Percentiles rank a stretch among this genome's conserved stretches.
These are phyloP conservation scores for Cerceris ruficornis DNA, from an alignment of 2,888 invertebrate species.

Conservation along the genomic window DNA sequence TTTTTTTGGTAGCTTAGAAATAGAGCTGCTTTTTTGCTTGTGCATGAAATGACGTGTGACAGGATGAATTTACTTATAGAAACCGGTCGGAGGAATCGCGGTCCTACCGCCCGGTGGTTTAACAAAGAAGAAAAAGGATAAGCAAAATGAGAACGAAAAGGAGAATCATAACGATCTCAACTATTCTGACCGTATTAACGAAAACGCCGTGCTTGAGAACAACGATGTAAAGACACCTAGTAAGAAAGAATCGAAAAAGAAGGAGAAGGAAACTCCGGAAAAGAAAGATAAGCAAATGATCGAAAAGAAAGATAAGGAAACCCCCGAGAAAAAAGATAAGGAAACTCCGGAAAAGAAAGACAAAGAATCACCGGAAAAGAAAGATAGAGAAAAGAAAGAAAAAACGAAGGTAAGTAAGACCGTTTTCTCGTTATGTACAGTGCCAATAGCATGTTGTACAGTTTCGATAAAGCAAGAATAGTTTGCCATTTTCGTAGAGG, in stretches of 20 bases:
- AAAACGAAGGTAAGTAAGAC: conserved; percentile 82
- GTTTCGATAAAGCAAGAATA: conserved; percentile 14
- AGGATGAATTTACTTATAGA: conserved; percentile 84
- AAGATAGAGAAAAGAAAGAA: conserved; percentile 80
- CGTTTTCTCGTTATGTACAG: conserved; percentile 8
- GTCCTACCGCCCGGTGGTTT: conserved; percentile 89
- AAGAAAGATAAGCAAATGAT: conserved; percentile 80
- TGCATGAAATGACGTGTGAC: conserved; percentile 78
- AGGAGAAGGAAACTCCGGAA: conserved; percentile 80
- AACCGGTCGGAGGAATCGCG: conserved; percentile 92
- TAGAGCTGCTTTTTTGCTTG: conserved; percentile 66
- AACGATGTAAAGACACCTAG: conserved; percentile 74
- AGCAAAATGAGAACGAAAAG: conserved; percentile 85
- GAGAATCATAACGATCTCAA: conserved; percentile 83
- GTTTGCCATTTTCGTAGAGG: neutral
- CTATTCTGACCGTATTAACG: conserved; percentile 77
- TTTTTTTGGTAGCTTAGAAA: conserved; percentile 38
- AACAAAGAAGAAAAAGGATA: conserved; percentile 84
- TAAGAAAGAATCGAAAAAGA: conserved; percentile 80
- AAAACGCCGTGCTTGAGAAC: conserved; percentile 73
- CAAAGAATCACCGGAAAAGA: conserved; percentile 80
- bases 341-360: conserved; percentile 79
- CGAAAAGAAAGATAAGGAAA: conserved; percentile 81
- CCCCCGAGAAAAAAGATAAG: conserved; percentile 79
- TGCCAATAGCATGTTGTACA: conserved; percentile 1